Base-by-base conservation (phyloP, 2,797 vertebrate species). In the Mallotus villosus region DNA sequence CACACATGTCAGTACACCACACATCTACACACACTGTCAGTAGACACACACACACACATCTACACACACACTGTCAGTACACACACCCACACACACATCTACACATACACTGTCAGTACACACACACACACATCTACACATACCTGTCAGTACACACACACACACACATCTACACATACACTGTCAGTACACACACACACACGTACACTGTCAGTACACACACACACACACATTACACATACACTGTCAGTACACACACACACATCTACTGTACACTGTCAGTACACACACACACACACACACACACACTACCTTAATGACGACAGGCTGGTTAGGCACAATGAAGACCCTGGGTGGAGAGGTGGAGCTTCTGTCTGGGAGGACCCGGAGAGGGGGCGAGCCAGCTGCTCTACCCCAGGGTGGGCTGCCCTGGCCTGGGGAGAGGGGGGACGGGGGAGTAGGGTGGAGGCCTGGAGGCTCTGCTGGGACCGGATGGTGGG, bases 271-370 rank as follows among this genome's bases (percentile, higher is more conserved):
- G n/a, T 1, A 32, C 17, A 63, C 3, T 37, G 21, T 53, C 19
- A 51, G 53, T 37, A 59, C 49, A 34, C 41, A 27, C n/a, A n/a
- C n/a, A n/a, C n/a, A n/a, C n/a, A n/a, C n/a, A n/a, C n/a, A n/a
- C n/a, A n/a, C 1, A 51, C 12, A 34, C 12, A 34, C 51, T 73
- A 94, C 93, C 92, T 88, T 73, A 65, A 93, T 76, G 59, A 69
- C 64, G 8, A 79, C 85, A 25, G 90, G 86, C 74, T 84, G 87
- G 74, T 94, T 90, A 8, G 91, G 87, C 1, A 90, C 81, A 1
- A 94, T 82, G 83, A 87, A 93, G 57, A 89, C 87, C 76, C 72
- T 86, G 3, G 89, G 84, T 2, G 53, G 71, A 0, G 75, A 72
- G 5, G 80, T 70, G 29, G 68, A 24, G n/a, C 27, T 25, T 32